phyloP scores from a whole-genome alignment of 2,888 invertebrate genomes.

The Synergus japonicus region DNA sequence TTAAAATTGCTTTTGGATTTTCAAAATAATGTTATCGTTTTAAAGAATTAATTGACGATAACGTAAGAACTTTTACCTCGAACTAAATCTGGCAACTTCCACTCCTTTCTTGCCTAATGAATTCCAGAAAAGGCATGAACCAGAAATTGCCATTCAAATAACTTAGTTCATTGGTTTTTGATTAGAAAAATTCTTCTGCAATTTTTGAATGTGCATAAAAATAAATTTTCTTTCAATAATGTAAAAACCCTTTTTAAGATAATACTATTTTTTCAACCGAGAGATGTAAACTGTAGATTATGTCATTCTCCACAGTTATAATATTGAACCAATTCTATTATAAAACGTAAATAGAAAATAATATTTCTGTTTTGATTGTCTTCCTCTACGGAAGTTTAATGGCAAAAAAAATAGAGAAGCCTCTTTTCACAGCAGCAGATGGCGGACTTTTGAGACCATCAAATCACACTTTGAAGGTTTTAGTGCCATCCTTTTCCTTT shows the following conservation, averaged over 20 bases:
- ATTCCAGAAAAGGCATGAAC: background rate
- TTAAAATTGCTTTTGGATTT: background rate
- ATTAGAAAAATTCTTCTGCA: background rate
- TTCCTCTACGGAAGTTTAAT: background rate
- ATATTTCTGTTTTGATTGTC: background rate
- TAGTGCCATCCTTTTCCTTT: constrained; percentile 70
- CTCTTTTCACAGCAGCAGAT: constrained; percentile 4
- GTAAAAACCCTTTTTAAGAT: background rate
- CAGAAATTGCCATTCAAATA: background rate
- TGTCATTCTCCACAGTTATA: background rate
- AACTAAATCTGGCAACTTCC: constrained; percentile 5
- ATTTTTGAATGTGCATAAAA: background rate
- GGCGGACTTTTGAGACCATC: background rate
- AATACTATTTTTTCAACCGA: background rate
- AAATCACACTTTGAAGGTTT: constrained; percentile 32
- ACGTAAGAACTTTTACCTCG: background rate
- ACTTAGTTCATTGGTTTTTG: background rate
- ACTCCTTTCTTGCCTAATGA: background rate
- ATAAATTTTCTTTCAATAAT: background rate
- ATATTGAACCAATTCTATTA: background rate
- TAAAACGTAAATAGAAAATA: background rate
- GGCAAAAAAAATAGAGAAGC: background rate
- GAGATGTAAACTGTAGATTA: background rate
- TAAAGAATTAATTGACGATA: background rate
- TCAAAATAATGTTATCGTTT: background rate